Evolutionary conservation across 2,797 vertebrate genomes (phyloP).

Genomic region (Pelobates cultripes): DNA sequence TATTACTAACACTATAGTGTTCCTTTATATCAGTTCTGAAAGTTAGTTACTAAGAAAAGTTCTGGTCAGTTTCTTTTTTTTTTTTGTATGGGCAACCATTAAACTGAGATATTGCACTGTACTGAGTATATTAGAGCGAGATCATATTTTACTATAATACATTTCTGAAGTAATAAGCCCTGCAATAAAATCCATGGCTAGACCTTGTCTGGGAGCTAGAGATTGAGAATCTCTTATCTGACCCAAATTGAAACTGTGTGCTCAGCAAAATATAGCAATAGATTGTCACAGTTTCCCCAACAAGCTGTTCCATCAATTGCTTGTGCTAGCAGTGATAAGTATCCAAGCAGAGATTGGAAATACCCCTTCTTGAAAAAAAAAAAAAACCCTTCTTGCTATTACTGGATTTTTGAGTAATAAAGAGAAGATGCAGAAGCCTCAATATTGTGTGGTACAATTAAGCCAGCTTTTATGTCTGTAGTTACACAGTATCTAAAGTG

Average conservation of each 20-base stretch:
- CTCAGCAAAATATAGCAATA: slow-evolving; percentile 25
- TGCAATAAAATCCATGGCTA: neutral
- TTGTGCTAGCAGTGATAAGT: neutral
- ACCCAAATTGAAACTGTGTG: neutral
- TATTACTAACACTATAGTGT: too few species aligned
- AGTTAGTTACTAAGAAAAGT: too few species aligned
- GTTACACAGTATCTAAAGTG: too few species aligned
- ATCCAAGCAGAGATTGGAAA: slow-evolving; percentile 3
- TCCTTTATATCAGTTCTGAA: too few species aligned
- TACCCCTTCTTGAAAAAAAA: neutral
- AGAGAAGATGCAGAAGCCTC: too few species aligned
- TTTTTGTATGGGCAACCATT: slow-evolving; percentile 53
- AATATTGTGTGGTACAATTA: too few species aligned
- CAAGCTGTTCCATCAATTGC: neutral
- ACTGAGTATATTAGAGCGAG: slow-evolving; percentile 49
- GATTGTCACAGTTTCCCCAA: slow-evolving; percentile 3
- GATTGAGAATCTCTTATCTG: slow-evolving; percentile 13
- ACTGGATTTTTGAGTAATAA: neutral
- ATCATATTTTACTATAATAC: slow-evolving; percentile 33
- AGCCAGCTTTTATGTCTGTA: too few species aligned
- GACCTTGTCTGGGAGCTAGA: slow-evolving; percentile 4
- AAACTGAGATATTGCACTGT: slow-evolving; percentile 60
- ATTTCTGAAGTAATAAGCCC: slow-evolving; percentile 20
- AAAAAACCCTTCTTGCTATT: neutral
- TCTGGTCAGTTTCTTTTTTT: too few species aligned